These are phyloP conservation scores for Cacoxenus indagator DNA, from an alignment of 2,888 invertebrate genomes.

Conservation along the genomic window DNA sequence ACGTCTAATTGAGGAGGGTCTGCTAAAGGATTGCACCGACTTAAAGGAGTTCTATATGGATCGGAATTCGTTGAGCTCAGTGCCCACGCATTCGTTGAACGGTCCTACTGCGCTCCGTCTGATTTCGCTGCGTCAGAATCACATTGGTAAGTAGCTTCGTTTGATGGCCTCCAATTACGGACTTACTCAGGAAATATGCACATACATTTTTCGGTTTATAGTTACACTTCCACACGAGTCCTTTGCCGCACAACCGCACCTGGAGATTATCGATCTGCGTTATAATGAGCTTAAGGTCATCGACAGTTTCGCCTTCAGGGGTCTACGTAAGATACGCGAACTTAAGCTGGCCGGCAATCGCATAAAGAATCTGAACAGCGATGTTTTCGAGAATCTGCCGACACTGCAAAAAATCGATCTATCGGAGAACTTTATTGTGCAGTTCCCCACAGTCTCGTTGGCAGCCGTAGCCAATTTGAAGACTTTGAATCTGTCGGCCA, in stretches of 20 bases:
- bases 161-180: not conserved
- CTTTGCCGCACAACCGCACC: constrained; percentile 78
- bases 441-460: constrained; percentile 84
- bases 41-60: constrained; percentile 86
- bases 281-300: constrained; percentile 82
- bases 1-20: constrained; percentile 86
- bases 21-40: constrained; percentile 85
- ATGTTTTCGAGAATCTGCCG: constrained; percentile 82
- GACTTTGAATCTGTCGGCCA: constrained; percentile 85
- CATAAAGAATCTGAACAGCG: constrained; percentile 85
- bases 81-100: constrained; percentile 85
- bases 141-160: constrained; percentile 89
- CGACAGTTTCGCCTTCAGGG: constrained; percentile 82
- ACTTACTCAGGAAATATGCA: not conserved
- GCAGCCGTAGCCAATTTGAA: constrained; percentile 79
- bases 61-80: constrained; percentile 81
- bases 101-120: constrained; percentile 82
- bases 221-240: constrained; percentile 78
- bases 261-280: constrained; percentile 84
- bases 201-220: constrained; percentile 70
- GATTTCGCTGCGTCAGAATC: constrained; percentile 83
- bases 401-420: constrained; percentile 85
- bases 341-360: constrained; percentile 85
- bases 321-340: constrained; percentile 77
- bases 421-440: constrained; percentile 87